Evolutionary conservation across 2,797 vertebrate genomes (phyloP).

Genomic region (Discoglossus pictus): DNA sequence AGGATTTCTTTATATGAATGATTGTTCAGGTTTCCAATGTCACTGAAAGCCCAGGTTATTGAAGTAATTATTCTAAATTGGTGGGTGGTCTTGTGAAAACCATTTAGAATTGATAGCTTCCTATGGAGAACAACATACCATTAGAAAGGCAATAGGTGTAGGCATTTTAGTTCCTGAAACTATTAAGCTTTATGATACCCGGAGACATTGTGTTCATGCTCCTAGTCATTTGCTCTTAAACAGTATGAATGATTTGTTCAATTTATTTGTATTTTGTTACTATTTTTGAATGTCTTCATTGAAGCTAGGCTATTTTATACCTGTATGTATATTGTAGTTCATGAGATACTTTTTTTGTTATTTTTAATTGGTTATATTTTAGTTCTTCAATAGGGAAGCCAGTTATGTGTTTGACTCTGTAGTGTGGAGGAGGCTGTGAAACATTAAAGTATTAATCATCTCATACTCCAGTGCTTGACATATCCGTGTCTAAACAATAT

Average conservation of each 20-base stretch:
- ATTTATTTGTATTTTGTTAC: neutral
- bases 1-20: slow-evolving; percentile 55
- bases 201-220: neutral
- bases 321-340: too few species aligned
- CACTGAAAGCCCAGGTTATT: slow-evolving; percentile 59
- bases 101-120: slow-evolving; percentile 65
- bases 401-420: neutral
- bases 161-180: slow-evolving; percentile 53
- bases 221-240: neutral
- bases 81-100: slow-evolving; percentile 69
- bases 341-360: too few species aligned
- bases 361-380: too few species aligned
- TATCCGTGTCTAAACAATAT: slow-evolving; percentile 22
- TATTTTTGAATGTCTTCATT: neutral
- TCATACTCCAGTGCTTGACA: slow-evolving; percentile 37
- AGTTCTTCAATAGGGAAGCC: too few species aligned
- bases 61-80: slow-evolving; percentile 69
- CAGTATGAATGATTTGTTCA: slow-evolving; percentile 5
- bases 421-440: slow-evolving; percentile 15
- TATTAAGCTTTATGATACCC: slow-evolving; percentile 57
- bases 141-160: slow-evolving; percentile 44
- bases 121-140: slow-evolving; percentile 58
- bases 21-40: slow-evolving; percentile 58
- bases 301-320: too few species aligned
- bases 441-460: slow-evolving; percentile 36